Conservation (phyloP, 2,888 invertebrate genomes). For the Prenolepis imparis region DNA sequence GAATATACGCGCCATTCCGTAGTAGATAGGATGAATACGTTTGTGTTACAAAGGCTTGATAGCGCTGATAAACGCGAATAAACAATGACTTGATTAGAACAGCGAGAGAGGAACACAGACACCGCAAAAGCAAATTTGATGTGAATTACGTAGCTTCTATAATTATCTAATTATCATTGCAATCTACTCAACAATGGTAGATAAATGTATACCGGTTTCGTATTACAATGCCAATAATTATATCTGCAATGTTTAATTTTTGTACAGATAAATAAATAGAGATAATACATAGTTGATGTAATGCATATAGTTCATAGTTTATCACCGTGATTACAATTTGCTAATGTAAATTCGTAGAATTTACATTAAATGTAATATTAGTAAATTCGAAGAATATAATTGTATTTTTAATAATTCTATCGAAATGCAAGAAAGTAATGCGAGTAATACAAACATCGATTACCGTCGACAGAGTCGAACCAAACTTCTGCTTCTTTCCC, state of each 20-base stretch:
- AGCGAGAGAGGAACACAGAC: background rate
- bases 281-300: background rate
- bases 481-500: slow-evolving; percentile 80
- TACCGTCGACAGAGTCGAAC: slow-evolving; percentile 83
- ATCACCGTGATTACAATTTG: background rate
- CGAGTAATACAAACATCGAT: slow-evolving; percentile 65
- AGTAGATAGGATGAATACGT: slow-evolving; percentile 2
- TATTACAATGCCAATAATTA: background rate
- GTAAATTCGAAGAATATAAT: background rate
- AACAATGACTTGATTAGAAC: slow-evolving; percentile 23
- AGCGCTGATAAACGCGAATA: slow-evolving; percentile 35
- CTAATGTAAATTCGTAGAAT: background rate
- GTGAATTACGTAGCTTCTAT: background rate
- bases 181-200: background rate
- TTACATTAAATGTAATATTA: too few relatives aligned
- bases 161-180: background rate
- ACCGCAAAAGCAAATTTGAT: background rate
- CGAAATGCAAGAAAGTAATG: slow-evolving; percentile 1
- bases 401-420: slow-evolving; percentile 5
- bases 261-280: background rate
- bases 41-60: slow-evolving; percentile 11
- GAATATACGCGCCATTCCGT: slow-evolving; percentile 13
- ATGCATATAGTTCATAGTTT: background rate
- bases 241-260: background rate
- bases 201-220: background rate